Percentiles rank a stretch among this genome's conserved stretches.
Conservation (phyloP, 2,888 invertebrate species). For the Therioaphis trifolii region DNA sequence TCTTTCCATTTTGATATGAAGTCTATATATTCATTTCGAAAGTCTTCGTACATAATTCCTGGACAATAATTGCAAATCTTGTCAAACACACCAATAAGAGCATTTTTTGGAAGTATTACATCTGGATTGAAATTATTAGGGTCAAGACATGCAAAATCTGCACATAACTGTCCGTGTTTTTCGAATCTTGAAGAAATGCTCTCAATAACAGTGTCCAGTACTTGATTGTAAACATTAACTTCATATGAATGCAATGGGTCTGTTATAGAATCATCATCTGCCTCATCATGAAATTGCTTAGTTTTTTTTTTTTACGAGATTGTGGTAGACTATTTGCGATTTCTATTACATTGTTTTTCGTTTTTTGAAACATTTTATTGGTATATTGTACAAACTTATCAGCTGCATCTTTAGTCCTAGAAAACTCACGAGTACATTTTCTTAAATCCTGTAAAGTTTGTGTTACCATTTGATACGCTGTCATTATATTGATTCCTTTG, state of each 20-base stretch:
- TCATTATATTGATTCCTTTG: not conserved
- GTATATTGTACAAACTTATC: too few species aligned
- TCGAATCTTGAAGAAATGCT: too few species aligned
- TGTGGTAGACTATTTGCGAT: not conserved
- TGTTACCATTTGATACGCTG: slow-evolving; percentile 14
- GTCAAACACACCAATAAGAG: not conserved
- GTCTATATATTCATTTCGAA: not conserved
- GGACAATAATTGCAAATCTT: not conserved
- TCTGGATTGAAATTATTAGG: too few species aligned
- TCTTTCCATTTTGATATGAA: slow-evolving; percentile 20
- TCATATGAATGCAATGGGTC: too few species aligned
- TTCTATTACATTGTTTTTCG: not conserved
- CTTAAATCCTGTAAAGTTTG: slow-evolving; percentile 14
- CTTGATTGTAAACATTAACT: too few species aligned
- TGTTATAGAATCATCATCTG: not conserved
- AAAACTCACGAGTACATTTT: slow-evolving; percentile 9
- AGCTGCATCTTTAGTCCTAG: not conserved
- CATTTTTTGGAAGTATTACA: too few species aligned
- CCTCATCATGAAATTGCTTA: not conserved
- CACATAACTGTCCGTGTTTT: too few species aligned
- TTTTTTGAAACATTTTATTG: not conserved
- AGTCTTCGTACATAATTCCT: not conserved
- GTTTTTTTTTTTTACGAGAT: not conserved
- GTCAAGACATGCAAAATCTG: too few species aligned
- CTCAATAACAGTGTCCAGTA: too few species aligned